phyloP scores from a whole-genome alignment of 2,113 vertebrate genomes.

The Pollachius pollachius region DNA sequence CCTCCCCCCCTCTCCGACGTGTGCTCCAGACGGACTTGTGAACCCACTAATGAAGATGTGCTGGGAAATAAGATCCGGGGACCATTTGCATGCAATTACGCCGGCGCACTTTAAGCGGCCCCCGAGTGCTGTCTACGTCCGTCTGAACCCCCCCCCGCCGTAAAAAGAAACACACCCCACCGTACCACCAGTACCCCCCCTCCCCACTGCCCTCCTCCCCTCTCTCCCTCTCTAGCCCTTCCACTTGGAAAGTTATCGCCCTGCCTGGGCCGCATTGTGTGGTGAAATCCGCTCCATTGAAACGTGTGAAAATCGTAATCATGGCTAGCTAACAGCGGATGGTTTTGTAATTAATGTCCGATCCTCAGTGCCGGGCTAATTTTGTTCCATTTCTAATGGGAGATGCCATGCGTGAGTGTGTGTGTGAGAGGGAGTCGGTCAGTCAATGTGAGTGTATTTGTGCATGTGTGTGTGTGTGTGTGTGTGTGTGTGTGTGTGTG shows the following conservation, averaged over 20 bases:
- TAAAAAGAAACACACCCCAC: too few species aligned
- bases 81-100: slow-evolving; percentile 76
- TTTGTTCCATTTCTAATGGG: slow-evolving; percentile 76
- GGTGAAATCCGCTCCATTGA: slow-evolving; percentile 81
- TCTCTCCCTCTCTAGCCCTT: too few species aligned
- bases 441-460: slow-evolving; percentile 53
- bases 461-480: too few species aligned
- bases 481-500: too few species aligned
- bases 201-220: too few species aligned
- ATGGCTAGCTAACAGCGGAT: slow-evolving; percentile 88
- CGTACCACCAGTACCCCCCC: too few species aligned
- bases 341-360: slow-evolving; percentile 92
- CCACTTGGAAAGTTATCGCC: slow-evolving; percentile 73
- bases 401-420: too few species aligned
- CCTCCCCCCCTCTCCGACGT: too few species aligned
- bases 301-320: slow-evolving; percentile 97
- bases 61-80: slow-evolving; percentile 67
- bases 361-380: slow-evolving; percentile 75
- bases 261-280: slow-evolving; percentile 78
- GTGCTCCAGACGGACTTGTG: slow-evolving; percentile 49
- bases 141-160: slow-evolving; percentile 47
- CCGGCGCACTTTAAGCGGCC: slow-evolving; percentile 70
- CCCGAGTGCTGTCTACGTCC: slow-evolving; percentile 67
- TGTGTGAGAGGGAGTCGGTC: too few species aligned
- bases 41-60: slow-evolving; percentile 70